Evolutionary conservation across 2,888 invertebrate species (phyloP), one percentile per base, ranked within the genome.

Genomic region (Xylota segnis): DNA sequence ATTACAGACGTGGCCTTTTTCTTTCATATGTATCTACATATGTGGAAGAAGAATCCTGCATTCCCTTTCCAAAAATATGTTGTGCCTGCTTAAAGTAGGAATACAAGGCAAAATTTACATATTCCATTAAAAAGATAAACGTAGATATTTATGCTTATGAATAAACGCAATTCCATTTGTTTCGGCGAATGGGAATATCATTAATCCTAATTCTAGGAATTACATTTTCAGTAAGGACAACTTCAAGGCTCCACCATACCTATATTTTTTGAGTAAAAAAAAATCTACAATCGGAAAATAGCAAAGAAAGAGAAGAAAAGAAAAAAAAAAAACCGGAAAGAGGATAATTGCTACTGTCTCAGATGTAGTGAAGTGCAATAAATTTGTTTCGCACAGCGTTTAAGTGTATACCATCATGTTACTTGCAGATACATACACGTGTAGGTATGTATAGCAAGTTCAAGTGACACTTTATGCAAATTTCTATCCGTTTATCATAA

Each of bases 391-490:
- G 45, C 54, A 47, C 32, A 70, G 58, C 43, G 65, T 76, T 76
- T 76, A 76, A 43, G 76, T 40, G 76, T 70, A 32, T 37, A 74
- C 56, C 9, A 23, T 29, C 9, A 23, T 29, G n/a, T 37, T 65
- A 32, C 59, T 47, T 59, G 56, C 37, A 72, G 0, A 9, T 58
- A 50, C 40, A 52, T 56, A 70, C 54, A 66, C 43, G 37, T 59
- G n/a, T 65, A 34, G 32, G 43, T 23, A 58, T 65, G 18, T 72
- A 47, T 75, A 81, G n/a, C 50, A 29, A n/a, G 54, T 43, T 81
- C 75, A 76, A 81, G 84, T 86, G 81, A 86, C 84, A 81, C 70
- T 81, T 76, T 86, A 86, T 86, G 84, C 81, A 86, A 86, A 86
- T 86, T 71, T 76, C 37, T 66, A 86, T 75, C 58, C 79, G 58